Base-by-base conservation (phyloP, 1,140 invertebrate species). In the Latrodectus geometricus region DNA sequence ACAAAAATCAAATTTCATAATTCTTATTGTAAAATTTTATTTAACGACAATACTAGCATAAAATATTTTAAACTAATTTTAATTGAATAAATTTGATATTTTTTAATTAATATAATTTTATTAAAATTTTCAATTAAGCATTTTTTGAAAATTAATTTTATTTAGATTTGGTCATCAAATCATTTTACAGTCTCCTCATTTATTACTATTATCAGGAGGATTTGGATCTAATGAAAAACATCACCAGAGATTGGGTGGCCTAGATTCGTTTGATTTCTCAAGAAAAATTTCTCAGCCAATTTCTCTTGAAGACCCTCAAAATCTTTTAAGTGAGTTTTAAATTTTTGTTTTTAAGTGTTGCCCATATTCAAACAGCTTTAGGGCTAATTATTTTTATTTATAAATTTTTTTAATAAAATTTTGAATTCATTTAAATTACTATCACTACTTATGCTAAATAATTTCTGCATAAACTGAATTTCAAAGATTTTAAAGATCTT, bases 181-280 rank as follows among this genome's bases (percentile, higher is more conserved):
- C 35, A 52, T 65, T 14, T 20, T 77, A 17, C 2, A 73, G 14
- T 61, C 78, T 49, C 15, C 76, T 23, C 8, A 12, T 73, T 68
- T 21, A 15, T 20, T 87, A 50, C 35, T 88, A 20, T 68, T 81
- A 14, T 50, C 89, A 48, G 91, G 91, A 70, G 91, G 91, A 20
- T 92, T 92, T 90, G 91, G 91, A 12, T 88, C 89, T 35, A 80
- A 90, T 74, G 87, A 88, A 61, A 90, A 90, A 11, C 89, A 90
- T 72, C 91, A 91, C 76, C 88, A 89, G 88, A 84, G 91, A 48
- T 75, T 91, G 21, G 86, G 89, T 35, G 89, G 90, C 35, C 68
- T 90, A 48, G 72, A 87, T 8, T 50, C 89, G 3, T 89, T 88
- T 61, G 88, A 91, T 81, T 9, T 87, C 17, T 80, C 61, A 48